Conservation (phyloP, 2,888 invertebrate genomes). For the Iselma pallidipennis region DNA sequence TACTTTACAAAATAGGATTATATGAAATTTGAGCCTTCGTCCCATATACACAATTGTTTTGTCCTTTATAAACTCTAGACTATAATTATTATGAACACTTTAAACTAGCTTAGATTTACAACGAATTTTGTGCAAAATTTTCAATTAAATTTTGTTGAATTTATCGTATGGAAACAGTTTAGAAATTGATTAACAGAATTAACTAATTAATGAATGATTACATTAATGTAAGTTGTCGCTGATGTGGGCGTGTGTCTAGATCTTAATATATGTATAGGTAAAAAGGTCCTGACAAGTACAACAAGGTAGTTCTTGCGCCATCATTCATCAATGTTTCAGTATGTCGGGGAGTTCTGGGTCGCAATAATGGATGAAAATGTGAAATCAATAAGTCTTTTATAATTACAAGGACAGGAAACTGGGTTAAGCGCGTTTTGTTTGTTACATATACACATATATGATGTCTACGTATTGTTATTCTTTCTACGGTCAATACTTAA, state of each 20-base stretch:
- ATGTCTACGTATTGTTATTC: too few relatives aligned
- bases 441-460: too few relatives aligned
- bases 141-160: too few relatives aligned
- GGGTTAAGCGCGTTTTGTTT: conserved; percentile 22
- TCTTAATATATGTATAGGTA: too few relatives aligned
- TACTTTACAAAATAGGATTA: conserved; percentile 18
- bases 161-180: not conserved
- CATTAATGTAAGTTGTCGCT: too few relatives aligned
- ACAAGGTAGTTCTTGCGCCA: conserved; percentile 8
- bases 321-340: conserved; percentile 19
- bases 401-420: conserved; percentile 28
- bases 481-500: too few relatives aligned
- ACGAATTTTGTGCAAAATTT: too few relatives aligned
- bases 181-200: not conserved
- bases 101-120: too few relatives aligned
- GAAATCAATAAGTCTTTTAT: conserved; percentile 30
- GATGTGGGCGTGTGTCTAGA: too few relatives aligned
- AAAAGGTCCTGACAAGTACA: conserved; percentile 12
- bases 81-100: not conserved
- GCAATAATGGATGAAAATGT: conserved; percentile 28
- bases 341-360: conserved; percentile 20
- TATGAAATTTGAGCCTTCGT: conserved; percentile 11
- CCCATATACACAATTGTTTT: conserved; percentile 8
- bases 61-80: not conserved
- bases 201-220: too few relatives aligned